A percentile compares a stretch with the other conserved stretches of the same genome.
These are phyloP conservation scores for Babylonia areolata DNA, from an alignment of 1,140 invertebrate genomes.

Conservation along the genomic window DNA sequence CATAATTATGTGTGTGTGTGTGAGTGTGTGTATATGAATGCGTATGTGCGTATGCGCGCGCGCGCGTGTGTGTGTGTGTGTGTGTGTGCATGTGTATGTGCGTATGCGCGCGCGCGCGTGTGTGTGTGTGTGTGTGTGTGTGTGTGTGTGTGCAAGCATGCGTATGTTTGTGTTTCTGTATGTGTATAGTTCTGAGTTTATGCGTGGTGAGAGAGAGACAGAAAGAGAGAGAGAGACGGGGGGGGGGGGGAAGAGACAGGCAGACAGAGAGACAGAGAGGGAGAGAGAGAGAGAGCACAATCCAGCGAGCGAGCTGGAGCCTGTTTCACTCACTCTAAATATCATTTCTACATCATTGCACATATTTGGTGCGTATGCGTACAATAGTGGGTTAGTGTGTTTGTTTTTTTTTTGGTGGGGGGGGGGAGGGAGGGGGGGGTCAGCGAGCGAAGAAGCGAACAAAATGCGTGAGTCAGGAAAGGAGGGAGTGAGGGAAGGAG, in stretches of 20 bases:
- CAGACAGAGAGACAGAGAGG: too few relatives aligned
- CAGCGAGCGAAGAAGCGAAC: too few relatives aligned
- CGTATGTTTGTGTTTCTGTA: not conserved
- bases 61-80: not conserved
- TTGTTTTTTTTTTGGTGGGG: not conserved
- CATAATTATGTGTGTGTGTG: not conserved
- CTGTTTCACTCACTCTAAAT: too few relatives aligned
- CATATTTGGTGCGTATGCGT: too few relatives aligned
- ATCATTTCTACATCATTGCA: too few relatives aligned
- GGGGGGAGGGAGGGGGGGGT: not conserved
- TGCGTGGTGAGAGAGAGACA: not conserved
- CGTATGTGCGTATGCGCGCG: not conserved
- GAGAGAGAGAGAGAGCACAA: too few relatives aligned
- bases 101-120: not conserved
- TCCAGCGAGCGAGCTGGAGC: too few relatives aligned
- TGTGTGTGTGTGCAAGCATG: not conserved
- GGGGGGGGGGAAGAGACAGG: too few relatives aligned
- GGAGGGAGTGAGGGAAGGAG: too few relatives aligned
- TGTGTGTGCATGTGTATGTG: not conserved
- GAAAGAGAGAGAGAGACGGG: not conserved
- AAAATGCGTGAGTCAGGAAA: too few relatives aligned
- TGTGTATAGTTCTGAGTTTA: not conserved
- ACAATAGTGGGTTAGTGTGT: not conserved
- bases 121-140: constrained; percentile 13
- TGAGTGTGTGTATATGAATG: not conserved